Evolutionary conservation across 2,888 invertebrate genomes (phyloP), one percentile per base, ranked within the genome.

Genomic region (Ectemnius lituratus): DNA sequence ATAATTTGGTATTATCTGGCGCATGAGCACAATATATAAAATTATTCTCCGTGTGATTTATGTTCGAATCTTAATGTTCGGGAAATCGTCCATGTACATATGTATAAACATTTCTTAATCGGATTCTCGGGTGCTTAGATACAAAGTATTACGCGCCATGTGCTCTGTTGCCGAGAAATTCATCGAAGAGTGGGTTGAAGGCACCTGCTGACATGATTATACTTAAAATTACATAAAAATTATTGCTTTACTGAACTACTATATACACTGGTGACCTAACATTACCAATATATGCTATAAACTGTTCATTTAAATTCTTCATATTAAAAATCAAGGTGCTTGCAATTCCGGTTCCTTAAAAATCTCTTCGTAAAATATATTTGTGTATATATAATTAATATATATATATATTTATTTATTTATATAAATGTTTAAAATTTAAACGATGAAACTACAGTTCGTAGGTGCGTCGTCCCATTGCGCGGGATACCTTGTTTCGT

Each of bases 181-280:
- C 65, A 62, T 73, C 64, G 77, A 81, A 81, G 83, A 83, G 75
- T 85, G 69, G 74, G 81, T 84, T 71, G 82, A 89, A 89, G 90
- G 90, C 89, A 90, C 90, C 89, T 85, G 84, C 85, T 85, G 84
- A 88, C 81, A 82, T 80, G 83, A 82, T 87, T 81, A 73, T 72
- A 79, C 88, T 90, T 89, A 90, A 82, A 85, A 83, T 86, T 86
- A 88, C 76, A 84, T 87, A 87, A 88, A 87, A 88, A 88, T 89
- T 85, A 88, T 85, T 86, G 85, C 78, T 82, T 87, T 87, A 88
- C 85, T 85, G 83, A 86, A 85, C 89, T 90, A 90, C 87, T 90
- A 90, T 90, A 86, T 90, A 90, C 90, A 90, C 37, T 80, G 76
- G 67, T 78, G 76, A 78, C 62, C 73, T 81, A 81, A 85, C 83